phyloP scores from a whole-genome alignment of 2,797 vertebrate genomes.

The Pseudochromis fuscus region DNA sequence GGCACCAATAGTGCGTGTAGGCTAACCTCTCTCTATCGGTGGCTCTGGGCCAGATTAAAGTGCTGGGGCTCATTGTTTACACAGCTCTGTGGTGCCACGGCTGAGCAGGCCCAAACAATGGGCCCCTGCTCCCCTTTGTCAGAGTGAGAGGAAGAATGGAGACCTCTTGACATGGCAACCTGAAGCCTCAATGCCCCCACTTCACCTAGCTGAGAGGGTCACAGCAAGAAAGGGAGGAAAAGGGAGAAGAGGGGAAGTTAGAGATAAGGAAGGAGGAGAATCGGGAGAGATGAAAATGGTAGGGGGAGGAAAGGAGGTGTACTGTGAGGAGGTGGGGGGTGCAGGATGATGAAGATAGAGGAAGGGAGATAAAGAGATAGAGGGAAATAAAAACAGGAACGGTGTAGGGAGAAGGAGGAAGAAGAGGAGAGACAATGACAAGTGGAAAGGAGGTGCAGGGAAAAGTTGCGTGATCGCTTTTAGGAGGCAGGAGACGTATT shows the following conservation, averaged over 20 bases:
- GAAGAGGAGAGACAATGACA: not conserved
- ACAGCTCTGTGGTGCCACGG: conserved; percentile 79
- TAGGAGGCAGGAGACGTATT: too few species aligned
- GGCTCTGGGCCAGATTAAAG: conserved; percentile 81
- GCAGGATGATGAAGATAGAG: not conserved
- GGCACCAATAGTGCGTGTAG: conserved; percentile 56
- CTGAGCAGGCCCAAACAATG: conserved; percentile 82
- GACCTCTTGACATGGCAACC: conserved; percentile 85
- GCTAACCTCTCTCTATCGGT: conserved; percentile 62
- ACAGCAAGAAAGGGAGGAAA: conserved; percentile 64
- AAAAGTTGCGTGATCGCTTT: too few species aligned
- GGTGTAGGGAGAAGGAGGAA: not conserved
- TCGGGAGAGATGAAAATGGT: conserved; percentile 26
- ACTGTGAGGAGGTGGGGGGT: conserved; percentile 3
- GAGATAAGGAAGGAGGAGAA: conserved; percentile 56
- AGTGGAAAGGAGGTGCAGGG: not conserved
- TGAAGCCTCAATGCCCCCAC: conserved; percentile 84
- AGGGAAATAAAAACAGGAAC: not conserved
- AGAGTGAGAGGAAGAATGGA: conserved; percentile 81
- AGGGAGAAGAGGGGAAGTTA: conserved; percentile 59
- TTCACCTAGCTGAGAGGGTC: conserved; percentile 82
- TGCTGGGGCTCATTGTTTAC: conserved; percentile 79
- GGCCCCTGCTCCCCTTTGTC: conserved; percentile 79
- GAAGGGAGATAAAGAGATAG: not conserved
- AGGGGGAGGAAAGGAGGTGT: conserved; percentile 9